Base-by-base conservation (phyloP, 2,113 vertebrate genomes). In the Paraplagusia blochii region DNA sequence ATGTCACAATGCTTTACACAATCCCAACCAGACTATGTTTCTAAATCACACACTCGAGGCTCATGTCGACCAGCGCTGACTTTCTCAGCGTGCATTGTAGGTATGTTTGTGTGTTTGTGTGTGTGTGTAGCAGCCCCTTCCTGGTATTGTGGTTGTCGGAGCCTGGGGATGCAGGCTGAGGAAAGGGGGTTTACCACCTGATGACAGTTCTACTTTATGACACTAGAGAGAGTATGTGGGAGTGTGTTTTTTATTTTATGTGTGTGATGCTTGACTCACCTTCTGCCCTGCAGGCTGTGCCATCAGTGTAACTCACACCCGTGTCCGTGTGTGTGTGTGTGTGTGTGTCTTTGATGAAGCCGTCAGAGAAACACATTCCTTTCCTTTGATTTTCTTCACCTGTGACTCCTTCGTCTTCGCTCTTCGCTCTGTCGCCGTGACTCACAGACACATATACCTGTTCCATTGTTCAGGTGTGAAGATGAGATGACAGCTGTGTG, bases 121-220 rank as follows among this genome's bases (percentile, higher is more conserved):
- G 53, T 42, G 53, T 42, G 18, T 64, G 45, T 40, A 58, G 59
- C 53, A 45, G 18, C 53, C 7, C 76, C 74, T 77, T 82, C 82
- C 77, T 85, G 69, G 59, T 55, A 80, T 85, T 85, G 82, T 85
- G 36, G 7, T 5, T 50, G 57, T 51, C 34, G 0, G 60, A 34
- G 66, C 58, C 61, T 22, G 0, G 16, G 42, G 77, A 66, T 17
- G 29, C 46, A 17, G 1, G 1, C 19, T 57, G 79, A 29, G 22
- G 22, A 29, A 29, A 29, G 22, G 22, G 72, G 77, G 62, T 16
- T 77, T 70, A 75, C 65, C 47, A 12, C 16, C 50, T 11, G 65
- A 47, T 60, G 66, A 63, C 50, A 58, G 44, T 57, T 39, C 35
- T 22, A 9, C 66, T 66, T 65, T 45, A 63, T 44, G 46, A 50